Evolutionary conservation across 2,113 vertebrate species (phyloP).

Genomic region (Phylloscopus trochilus): DNA sequence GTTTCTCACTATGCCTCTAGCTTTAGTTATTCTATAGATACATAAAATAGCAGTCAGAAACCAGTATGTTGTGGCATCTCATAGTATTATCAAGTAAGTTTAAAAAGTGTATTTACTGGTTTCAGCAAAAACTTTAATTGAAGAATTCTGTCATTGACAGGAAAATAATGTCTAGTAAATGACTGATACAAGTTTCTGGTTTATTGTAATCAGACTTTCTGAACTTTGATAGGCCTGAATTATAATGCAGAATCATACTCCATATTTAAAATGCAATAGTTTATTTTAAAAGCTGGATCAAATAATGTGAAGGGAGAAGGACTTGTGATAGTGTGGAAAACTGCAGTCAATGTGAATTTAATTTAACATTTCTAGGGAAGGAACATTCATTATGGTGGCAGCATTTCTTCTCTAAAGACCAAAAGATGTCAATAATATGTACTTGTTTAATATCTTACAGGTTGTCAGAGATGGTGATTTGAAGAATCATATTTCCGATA

Average conservation of each 20-base stretch:
- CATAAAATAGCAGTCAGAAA: not conserved
- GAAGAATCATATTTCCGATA: slow-evolving; percentile 72
- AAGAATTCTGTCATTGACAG: not conserved
- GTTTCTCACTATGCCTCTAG: not conserved
- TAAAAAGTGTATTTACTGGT: not conserved
- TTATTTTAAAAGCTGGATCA: not conserved
- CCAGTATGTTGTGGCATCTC: not conserved
- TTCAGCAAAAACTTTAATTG: not conserved
- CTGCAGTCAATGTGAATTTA: not conserved
- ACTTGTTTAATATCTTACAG: slow-evolving; percentile 64
- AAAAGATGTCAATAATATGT: not conserved
- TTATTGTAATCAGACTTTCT: not conserved
- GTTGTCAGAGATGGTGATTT: slow-evolving; percentile 78
- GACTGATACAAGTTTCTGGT: not conserved
- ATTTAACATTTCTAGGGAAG: not conserved
- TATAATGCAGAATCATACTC: not conserved
- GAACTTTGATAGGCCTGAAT: not conserved
- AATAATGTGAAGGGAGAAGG: not conserved
- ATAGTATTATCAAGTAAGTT: not conserved
- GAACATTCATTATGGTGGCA: not conserved
- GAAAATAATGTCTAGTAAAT: not conserved
- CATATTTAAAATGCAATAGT: not conserved
- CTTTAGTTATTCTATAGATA: not conserved
- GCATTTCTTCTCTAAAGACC: not conserved
- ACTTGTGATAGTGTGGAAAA: not conserved